These are phyloP conservation scores for Taenaris catops DNA, from an alignment of 2,888 invertebrate genomes.

Conservation along the genomic window DNA sequence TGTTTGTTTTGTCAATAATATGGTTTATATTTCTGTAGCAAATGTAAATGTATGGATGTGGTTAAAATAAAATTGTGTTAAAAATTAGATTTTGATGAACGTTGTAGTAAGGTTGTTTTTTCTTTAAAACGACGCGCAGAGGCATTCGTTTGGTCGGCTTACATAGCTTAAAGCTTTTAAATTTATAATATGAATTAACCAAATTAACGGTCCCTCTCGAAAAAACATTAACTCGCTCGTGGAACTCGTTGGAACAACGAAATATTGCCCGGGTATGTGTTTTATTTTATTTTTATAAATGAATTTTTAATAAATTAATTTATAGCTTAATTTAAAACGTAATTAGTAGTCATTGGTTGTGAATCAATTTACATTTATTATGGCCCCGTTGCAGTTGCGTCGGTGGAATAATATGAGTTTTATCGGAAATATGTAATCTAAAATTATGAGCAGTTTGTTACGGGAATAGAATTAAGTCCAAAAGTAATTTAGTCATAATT, in stretches of 20 bases:
- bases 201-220: slow-evolving; percentile 39
- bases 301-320: slow-evolving; percentile 72
- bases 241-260: slow-evolving; percentile 19
- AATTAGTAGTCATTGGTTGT: slow-evolving; percentile 54
- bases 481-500: too few species aligned
- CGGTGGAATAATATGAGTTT: too few species aligned
- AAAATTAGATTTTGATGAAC: too few species aligned
- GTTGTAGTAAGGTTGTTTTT: not conserved
- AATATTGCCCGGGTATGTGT: slow-evolving; percentile 36
- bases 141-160: not conserved
- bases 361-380: slow-evolving; percentile 36
- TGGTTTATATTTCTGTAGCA: too few species aligned
- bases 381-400: not conserved
- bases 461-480: too few species aligned
- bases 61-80: too few species aligned
- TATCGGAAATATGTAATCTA: too few species aligned
- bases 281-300: slow-evolving; percentile 44
- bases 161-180: slow-evolving; percentile 47
- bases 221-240: slow-evolving; percentile 33
- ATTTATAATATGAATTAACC: slow-evolving; percentile 45
- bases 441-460: too few species aligned
- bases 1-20: too few species aligned
- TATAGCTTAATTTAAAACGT: slow-evolving; percentile 60
- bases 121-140: not conserved
- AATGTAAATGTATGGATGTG: too few species aligned